These are phyloP conservation scores for Yasuhikotakia modesta DNA, from an alignment of 2,797 vertebrate species.

Conservation along the genomic window DNA sequence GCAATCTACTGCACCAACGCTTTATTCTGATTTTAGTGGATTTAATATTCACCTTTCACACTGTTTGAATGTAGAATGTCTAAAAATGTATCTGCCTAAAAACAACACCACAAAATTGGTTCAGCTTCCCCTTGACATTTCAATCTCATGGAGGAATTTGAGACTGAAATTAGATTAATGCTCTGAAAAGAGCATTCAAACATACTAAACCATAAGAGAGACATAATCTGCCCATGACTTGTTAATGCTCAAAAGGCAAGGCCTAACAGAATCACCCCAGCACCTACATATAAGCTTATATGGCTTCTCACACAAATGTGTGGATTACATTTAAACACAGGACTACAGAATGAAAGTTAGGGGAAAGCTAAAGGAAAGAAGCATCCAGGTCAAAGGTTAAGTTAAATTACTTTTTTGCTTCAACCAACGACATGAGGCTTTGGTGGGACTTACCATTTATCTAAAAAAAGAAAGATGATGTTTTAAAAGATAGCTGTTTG, in stretches of 20 bases:
- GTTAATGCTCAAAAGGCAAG: neutral
- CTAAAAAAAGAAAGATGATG: neutral
- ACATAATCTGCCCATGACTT: neutral
- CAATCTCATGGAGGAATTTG: conserved; percentile 5
- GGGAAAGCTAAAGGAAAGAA: too few relatives aligned
- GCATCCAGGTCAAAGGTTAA: too few relatives aligned
- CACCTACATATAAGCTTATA: neutral
- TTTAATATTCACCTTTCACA: neutral
- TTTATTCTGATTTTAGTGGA: neutral
- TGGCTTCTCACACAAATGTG: neutral
- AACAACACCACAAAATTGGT: neutral
- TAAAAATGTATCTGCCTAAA: conserved; percentile 14
- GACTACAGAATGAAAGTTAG: too few relatives aligned
- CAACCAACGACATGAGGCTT: too few relatives aligned
- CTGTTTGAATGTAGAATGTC: neutral
- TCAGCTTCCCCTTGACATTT: conserved; percentile 25
- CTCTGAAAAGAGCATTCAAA: too few relatives aligned
- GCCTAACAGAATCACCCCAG: neutral
- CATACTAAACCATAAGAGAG: neutral
- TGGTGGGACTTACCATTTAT: neutral
- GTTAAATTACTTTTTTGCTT: too few relatives aligned
- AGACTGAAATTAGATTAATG: conserved; percentile 21
- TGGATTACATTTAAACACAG: conserved; percentile 4
- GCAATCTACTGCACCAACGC: neutral
- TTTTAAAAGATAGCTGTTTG: neutral